phyloP scores from a whole-genome alignment of 2,797 vertebrate genomes.

The Harpagifer antarcticus region DNA sequence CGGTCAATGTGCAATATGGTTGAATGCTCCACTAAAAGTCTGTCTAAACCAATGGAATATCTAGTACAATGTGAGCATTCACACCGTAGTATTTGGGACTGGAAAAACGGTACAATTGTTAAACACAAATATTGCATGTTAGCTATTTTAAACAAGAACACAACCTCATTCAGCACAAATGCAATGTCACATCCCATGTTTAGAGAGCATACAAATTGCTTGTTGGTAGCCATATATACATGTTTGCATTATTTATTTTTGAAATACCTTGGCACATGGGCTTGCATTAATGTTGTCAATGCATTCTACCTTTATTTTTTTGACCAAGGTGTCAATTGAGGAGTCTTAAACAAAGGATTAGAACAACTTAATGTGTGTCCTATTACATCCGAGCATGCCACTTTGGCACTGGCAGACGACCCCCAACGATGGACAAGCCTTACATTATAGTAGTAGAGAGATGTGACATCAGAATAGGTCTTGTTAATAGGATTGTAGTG shows the following conservation, averaged over 20 bases:
- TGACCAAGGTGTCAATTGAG: slow-evolving; percentile 58
- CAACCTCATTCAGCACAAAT: not conserved
- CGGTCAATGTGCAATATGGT: not conserved
- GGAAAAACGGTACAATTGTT: not conserved
- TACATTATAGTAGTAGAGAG: slow-evolving; percentile 55
- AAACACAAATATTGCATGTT: not conserved
- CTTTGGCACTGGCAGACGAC: slow-evolving; percentile 55
- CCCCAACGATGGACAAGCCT: slow-evolving; percentile 46
- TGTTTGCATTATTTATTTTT: slow-evolving; percentile 17
- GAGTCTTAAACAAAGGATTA: slow-evolving; percentile 71
- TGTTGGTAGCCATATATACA: not conserved
- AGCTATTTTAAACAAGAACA: not conserved
- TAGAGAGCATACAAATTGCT: not conserved
- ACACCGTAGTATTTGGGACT: too few relatives aligned
- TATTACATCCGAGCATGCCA: slow-evolving; percentile 57
- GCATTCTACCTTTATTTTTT: slow-evolving; percentile 17
- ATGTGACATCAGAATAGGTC: slow-evolving; percentile 79
- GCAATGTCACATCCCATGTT: not conserved
- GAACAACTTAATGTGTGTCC: slow-evolving; percentile 72
- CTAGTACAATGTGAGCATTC: too few relatives aligned
- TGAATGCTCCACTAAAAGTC: not conserved
- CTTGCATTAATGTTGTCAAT: slow-evolving; percentile 5
- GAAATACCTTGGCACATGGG: not conserved
- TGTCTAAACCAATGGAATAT: too few relatives aligned
- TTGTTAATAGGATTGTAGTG: slow-evolving; percentile 86